Conservation (phyloP, 2,797 vertebrate species). For the Antennarius maculatus region DNA sequence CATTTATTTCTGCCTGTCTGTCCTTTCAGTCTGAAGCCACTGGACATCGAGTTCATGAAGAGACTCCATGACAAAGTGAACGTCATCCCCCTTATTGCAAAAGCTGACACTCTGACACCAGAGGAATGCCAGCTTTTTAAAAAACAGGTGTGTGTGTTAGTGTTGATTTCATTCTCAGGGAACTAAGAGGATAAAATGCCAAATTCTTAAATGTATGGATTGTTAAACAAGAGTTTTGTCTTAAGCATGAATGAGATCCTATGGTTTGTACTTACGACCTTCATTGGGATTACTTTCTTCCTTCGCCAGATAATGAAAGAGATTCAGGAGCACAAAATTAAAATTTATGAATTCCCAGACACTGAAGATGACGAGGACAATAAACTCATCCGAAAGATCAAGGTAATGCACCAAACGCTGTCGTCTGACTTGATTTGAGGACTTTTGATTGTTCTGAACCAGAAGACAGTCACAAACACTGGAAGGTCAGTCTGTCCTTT, state of each 20-base stretch:
- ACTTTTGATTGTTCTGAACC: background rate
- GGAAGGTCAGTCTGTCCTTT: constrained; percentile 16
- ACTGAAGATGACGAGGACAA: constrained; percentile 85
- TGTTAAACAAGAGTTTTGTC: background rate
- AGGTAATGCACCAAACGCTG: constrained; percentile 68
- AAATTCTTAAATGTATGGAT: too few species aligned
- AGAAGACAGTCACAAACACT: background rate
- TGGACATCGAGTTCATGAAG: constrained; percentile 89
- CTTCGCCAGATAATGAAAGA: constrained; percentile 84
- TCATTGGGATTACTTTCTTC: constrained; percentile 6
- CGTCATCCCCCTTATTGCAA: constrained; percentile 87
- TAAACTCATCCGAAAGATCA: constrained; percentile 86
- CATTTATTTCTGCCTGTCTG: background rate
- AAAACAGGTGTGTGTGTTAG: constrained; percentile 77
- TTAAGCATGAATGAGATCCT: background rate
- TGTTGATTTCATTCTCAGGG: too few species aligned
- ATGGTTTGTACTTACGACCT: background rate
- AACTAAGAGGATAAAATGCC: too few species aligned
- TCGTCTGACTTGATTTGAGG: background rate
- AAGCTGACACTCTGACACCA: constrained; percentile 85
- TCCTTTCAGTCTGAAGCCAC: constrained; percentile 79
- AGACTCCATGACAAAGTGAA: constrained; percentile 87
- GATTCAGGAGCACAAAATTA: constrained; percentile 87
- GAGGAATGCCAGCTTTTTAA: constrained; percentile 88
- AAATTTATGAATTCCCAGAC: constrained; percentile 87